Evolutionary conservation across 2,888 invertebrate genomes (phyloP).

Genomic region (Eulithis prunata): DNA sequence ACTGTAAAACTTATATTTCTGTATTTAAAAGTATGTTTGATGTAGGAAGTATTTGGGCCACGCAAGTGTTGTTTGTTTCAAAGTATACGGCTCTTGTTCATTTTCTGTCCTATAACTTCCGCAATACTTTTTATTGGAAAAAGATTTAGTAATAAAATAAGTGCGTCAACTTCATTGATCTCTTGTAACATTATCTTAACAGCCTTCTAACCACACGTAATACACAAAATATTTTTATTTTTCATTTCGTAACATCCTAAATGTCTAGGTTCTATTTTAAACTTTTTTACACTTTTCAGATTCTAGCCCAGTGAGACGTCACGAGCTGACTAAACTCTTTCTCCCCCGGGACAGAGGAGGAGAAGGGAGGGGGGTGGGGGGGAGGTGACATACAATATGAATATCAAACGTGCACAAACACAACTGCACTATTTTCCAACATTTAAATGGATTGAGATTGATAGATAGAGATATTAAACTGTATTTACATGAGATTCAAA

Average conservation of each 20-base stretch:
- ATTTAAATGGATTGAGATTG: slow-evolving; percentile 10
- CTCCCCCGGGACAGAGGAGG: neutral
- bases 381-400: slow-evolving; percentile 6
- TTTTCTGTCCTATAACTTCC: neutral
- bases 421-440: slow-evolving; percentile 8
- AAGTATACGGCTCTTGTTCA: neutral
- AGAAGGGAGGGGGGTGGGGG: neutral
- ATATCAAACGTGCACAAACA: slow-evolving; percentile 24
- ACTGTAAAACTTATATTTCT: too few species aligned
- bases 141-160: too few species aligned
- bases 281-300: neutral
- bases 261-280: neutral
- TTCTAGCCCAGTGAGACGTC: slow-evolving; percentile 9
- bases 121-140: too few species aligned
- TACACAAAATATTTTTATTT: too few species aligned
- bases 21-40: too few species aligned
- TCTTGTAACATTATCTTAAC: too few species aligned
- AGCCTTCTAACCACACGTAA: too few species aligned
- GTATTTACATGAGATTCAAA: neutral
- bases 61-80: neutral
- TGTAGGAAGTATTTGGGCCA: neutral
- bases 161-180: too few species aligned
- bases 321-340: slow-evolving; percentile 18
- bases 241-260: neutral
- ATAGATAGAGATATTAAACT: neutral